These are phyloP conservation scores for Pterophyllum scalare DNA, from an alignment of 2,113 vertebrate genomes.

Conservation along the genomic window DNA sequence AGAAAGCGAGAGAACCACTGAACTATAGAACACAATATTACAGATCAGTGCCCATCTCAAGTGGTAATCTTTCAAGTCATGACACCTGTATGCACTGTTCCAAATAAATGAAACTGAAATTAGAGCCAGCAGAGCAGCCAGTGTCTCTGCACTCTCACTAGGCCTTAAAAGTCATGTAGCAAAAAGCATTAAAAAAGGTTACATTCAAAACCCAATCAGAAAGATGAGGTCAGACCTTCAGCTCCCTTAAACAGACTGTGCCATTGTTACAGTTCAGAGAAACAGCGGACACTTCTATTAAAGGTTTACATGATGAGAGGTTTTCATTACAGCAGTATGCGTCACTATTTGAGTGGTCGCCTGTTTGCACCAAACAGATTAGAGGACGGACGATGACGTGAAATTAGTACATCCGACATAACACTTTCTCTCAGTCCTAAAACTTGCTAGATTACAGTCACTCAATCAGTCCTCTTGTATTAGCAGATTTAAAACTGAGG, in stretches of 20 bases:
- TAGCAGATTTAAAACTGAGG: constrained; percentile 19
- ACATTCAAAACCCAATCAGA: constrained; percentile 50
- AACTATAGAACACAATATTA: constrained; percentile 14
- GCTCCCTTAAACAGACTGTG: background rate
- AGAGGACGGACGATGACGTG: background rate
- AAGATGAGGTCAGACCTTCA: constrained; percentile 40
- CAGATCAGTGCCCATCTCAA: constrained; percentile 12
- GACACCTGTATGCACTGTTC: background rate
- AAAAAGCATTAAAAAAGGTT: constrained; percentile 22
- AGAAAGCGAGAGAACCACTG: background rate
- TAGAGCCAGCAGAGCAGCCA: constrained; percentile 10
- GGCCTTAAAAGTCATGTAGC: background rate
- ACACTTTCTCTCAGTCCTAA: constrained; percentile 5
- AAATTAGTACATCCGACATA: background rate
- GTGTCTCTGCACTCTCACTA: background rate
- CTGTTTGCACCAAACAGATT: constrained; percentile 2
- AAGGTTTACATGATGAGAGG: background rate
- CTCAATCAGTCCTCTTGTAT: background rate
- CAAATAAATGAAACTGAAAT: background rate
- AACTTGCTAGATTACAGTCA: background rate
- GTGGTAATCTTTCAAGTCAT: constrained; percentile 7
- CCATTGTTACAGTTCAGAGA: background rate
- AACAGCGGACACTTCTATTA: background rate
- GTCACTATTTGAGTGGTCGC: background rate
- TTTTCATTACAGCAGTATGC: constrained; percentile 2